Conservation (phyloP, 2,797 vertebrate genomes). For the Sebastes oblongus region DNA sequence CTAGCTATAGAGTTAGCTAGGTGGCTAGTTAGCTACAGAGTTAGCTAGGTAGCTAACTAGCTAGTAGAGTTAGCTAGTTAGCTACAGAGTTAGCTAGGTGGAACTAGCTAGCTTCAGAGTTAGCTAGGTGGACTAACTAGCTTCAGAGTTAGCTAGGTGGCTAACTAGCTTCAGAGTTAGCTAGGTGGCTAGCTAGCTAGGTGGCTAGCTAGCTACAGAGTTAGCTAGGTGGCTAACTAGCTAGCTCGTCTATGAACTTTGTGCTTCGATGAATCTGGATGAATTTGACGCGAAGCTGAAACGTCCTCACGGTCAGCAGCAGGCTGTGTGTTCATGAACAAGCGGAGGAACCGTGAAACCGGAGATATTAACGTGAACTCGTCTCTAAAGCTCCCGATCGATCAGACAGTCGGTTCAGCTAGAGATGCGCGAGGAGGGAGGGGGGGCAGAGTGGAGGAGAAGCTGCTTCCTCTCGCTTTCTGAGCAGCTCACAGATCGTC, state of each 20-base stretch:
- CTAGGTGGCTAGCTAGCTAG: constrained; percentile 47
- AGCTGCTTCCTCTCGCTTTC: constrained; percentile 81
- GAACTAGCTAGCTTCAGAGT: not conserved
- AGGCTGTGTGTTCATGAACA: not conserved
- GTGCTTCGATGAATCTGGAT: constrained; percentile 61
- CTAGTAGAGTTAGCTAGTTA: too few species aligned
- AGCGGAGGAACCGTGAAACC: constrained; percentile 15
- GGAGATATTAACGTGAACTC: not conserved
- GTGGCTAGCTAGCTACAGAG: not conserved
- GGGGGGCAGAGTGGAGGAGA: constrained; percentile 59
- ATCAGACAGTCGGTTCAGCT: constrained; percentile 55
- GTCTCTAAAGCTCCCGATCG: constrained; percentile 52
- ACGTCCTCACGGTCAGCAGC: constrained; percentile 27
- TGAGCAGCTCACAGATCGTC: constrained; percentile 72
- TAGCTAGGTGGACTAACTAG: constrained; percentile 56
- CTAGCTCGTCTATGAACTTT: constrained; percentile 60
- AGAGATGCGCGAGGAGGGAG: constrained; percentile 47
- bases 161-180: constrained; percentile 3
- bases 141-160: not conserved
- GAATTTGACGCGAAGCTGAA: constrained; percentile 12
- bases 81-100: constrained; percentile 50
- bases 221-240: constrained; percentile 57
- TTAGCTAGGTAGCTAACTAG: constrained; percentile 9
- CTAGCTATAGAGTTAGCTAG: too few species aligned
- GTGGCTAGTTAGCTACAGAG: not conserved